Base-by-base conservation (phyloP, 2,113 vertebrate species). In the Proterorhinus semilunaris region DNA sequence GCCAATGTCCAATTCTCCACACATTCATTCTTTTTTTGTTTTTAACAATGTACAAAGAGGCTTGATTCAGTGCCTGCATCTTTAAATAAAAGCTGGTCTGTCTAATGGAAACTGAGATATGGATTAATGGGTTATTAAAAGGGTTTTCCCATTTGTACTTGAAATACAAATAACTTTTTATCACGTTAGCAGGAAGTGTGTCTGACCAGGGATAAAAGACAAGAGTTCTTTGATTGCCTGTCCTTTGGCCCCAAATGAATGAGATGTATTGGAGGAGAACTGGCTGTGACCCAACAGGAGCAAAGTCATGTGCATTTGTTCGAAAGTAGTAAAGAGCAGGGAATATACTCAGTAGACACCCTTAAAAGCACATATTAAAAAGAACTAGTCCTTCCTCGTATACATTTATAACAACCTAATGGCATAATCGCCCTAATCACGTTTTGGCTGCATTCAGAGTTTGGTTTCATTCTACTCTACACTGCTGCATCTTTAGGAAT, bases 171-270 rank as follows among this genome's bases (percentile, higher is more conserved):
- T 13, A 12, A 44, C 36, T 61, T 61, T 61, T 42, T 15, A 61
- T 61, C 44, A 61, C 45, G 58, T 61, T 44, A 8, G 42, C 58
- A 44, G 42, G 11, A 65, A 63, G 21, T 42, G 36, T 11, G 9
- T 66, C 45, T 16, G 63, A 62, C 45, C 0, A 53, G 44, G 10
- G 27, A 62, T 13, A 58, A 68, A 70, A 84, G 74, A 82, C 68
- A 69, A 74, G 65, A 68, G 69, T 65, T 77, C 75, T 83, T 87
- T 85, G 65, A 84, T 78, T 49, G 59, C 21, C 2, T 48, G 49
- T 64, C 49, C 12, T 65, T 75, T 83, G 68, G 75, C 78, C 72
- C 69, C 4, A 9, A 80, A 72, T 83, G 76, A 89, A 86, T 85
- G 72, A 69, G 52, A 55, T 5, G 7, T 66, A 72, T 75, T 81